Evolutionary conservation across 1,140 invertebrate species (phyloP), one percentile per base, ranked within the genome.

Genomic region (Sipha flava): DNA sequence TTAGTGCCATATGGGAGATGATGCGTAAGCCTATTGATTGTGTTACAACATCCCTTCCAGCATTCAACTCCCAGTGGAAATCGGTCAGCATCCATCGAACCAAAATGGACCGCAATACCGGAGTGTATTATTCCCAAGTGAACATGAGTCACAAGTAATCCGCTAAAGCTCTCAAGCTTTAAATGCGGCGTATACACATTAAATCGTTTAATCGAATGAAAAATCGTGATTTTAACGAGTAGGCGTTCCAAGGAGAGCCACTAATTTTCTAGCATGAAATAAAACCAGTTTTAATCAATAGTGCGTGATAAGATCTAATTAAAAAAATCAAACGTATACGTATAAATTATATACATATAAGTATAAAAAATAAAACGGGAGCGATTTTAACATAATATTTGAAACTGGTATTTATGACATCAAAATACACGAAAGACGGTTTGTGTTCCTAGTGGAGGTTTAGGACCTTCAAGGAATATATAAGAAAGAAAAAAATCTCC

Each of bases 221-320:
- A 66, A 66, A 43, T 66, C 64, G 64, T 43, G 64, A 66, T 75
- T 75, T 73, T 54, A 75, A 21, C 72, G 31, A 52, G 72, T 37
- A 54, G 47, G 47, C 43, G 29, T 72, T 43, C 64, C 43, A 72
- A 52, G 68, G 47, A 72, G 47, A 49, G 68, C 68, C 29, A 75
- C 72, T 75, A 75, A 75, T 75, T 75, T 52, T 34, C 72, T 23
- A 34, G 16, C 31, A 54, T 21, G 52, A 77, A 31, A 77, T 59
- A 34, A 75, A 75, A 75, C 72, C 72, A 75, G 72, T 75, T 75
- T 54, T 54, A 52, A 75, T 75, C 47, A 52, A 75, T 75, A 75
- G 72, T 75, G 72, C 72, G 72, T 75, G 72, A 75, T 75, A 52
- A 37, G 72, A 49, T 75, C 72, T 75, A 75, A 75, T 75, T 75